Base-by-base conservation (phyloP, 2,888 invertebrate genomes). In the Margaritifera margaritifera region DNA sequence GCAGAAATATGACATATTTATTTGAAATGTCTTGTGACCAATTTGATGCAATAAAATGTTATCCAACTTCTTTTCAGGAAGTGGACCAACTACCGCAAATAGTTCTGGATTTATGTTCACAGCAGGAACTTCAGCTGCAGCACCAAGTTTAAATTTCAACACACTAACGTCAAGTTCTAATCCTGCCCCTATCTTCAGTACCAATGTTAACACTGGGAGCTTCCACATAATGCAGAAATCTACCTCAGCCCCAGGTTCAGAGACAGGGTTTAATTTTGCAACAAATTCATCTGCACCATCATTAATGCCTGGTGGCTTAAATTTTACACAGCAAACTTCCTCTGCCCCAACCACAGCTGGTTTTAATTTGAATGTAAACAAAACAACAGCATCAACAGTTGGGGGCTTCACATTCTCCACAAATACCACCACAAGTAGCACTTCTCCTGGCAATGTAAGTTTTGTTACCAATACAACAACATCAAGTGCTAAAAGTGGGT, bases 401-500 rank as follows among this genome's bases (percentile, higher is more conserved):
- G 22, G 50, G 27, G 22, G 52, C 19, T 31, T 52, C 3, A n/a
- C 54, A 22, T 51, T 31, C n/a, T 19, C 19, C 15, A n/a, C 27
- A 54, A 18, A 51, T 52, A n/a, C 52, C 5, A 25, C 52, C 58
- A 20, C 58, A 42, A 50, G 20, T 22, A 62, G 56, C 15, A 15
- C 42, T 3, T 8, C 42, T 15, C 15, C 62, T 53, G 68, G 71
- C 20, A 67, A 62, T 19, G 62, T 73, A 27, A 57, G 31, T 18
- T 73, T 75, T 56, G 62, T 59, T 50, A 55, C 66, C 8, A 8
- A 63, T 20, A 60, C 61, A n/a, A 53, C 73, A 27, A 27, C 67
- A 22, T 55, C 68, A 53, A 42, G 57, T 54, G 57, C 64, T 55
- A 55, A 61, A 59, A 66, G 60, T n/a, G 57, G 60, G 22, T 62